phyloP scores from a whole-genome alignment of 1,140 invertebrate genomes.

The Drosophila trapezifrons region DNA sequence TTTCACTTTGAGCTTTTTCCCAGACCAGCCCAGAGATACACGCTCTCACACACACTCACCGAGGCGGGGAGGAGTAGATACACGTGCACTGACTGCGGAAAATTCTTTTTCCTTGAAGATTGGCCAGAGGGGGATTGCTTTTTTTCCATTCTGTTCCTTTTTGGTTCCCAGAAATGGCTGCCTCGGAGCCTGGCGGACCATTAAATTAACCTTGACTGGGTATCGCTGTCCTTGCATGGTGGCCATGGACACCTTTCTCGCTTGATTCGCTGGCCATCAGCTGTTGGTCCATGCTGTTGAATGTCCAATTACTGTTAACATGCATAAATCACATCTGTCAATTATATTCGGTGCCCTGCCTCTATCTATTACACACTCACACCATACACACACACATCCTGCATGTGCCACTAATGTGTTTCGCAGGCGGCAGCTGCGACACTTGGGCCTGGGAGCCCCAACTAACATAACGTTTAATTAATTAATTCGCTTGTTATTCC shows the following conservation, averaged over 20 bases:
- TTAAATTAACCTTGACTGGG: constrained; percentile 45
- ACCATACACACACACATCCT: constrained; percentile 17
- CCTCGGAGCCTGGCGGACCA: constrained; percentile 7
- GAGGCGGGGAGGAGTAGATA: not conserved
- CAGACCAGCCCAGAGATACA: constrained; percentile 1
- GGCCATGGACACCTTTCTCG: constrained; percentile 29
- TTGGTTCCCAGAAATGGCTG: constrained; percentile 19
- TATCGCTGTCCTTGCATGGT: not conserved
- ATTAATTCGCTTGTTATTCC: constrained; percentile 75
- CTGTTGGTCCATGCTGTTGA: constrained; percentile 33
- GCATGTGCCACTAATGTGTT: constrained; percentile 61
- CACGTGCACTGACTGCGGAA: constrained; percentile 31
- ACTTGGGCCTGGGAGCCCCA: constrained; percentile 47
- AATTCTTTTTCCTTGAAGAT: constrained; percentile 28
- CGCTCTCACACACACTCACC: constrained; percentile 7
- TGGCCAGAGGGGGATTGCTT: constrained; percentile 7
- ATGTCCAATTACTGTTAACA: constrained; percentile 53
- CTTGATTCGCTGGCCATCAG: constrained; percentile 33
- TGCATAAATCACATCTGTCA: constrained; percentile 73
- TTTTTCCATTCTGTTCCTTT: not conserved
- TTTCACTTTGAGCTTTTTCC: constrained; percentile 43
- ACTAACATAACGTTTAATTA: constrained; percentile 72
- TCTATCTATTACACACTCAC: constrained; percentile 14
- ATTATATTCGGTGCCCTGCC: constrained; percentile 40
- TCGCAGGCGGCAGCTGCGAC: constrained; percentile 70